Base-by-base conservation (phyloP, 2,113 vertebrate genomes). In the Ornithorhynchus anatinus region DNA sequence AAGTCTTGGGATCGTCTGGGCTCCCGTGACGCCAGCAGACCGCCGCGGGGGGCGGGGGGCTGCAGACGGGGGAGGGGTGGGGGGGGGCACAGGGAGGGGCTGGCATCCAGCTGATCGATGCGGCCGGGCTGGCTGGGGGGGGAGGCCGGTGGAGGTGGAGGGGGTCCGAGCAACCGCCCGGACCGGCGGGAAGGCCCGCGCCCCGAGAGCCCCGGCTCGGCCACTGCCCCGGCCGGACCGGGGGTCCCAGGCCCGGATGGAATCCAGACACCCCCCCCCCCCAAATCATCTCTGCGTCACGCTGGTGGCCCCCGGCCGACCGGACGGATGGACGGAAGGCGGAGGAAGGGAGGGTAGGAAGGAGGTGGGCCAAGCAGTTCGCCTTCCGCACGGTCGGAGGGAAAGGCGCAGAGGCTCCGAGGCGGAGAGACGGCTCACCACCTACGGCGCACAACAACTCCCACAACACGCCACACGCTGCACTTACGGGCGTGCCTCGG, bases 1-100 rank as follows among this genome's bases (percentile, higher is more conserved):
- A 86, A 82, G 79, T 84, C 87, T 86, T 91, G 88, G 89, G 89
- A 88, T 84, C 74, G 81, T 81, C 70, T 45, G 66, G 53, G 56
- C 37, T 74, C 74, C 51, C 69, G 62, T 67, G 72, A n/a, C 43
- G 50, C 59, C 72, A 7, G 54, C 75, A 2, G 32, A 74, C 44
- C 51, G 57, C 72, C 40, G n/a, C 0, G 0, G 71, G 60, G 72
- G 69, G 62, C 0, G 0, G 61, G 38, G 52, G 4, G 68, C 48
- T 54, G 35, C 60, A 53, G 12, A 17, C 23, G 8, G 45, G 47
- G 14, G 23, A 50, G 47, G 31, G 27, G 25, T 14, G 47, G 10
- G 22, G 45, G 23, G 22, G 14, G 44, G 11, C 25, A n/a, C 22
- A 25, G 45, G 45, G 45, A 25, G 45, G 17, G 14, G 23, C 5